phyloP scores from a whole-genome alignment of 1,140 invertebrate species.

The Ooceraea biroi region DNA sequence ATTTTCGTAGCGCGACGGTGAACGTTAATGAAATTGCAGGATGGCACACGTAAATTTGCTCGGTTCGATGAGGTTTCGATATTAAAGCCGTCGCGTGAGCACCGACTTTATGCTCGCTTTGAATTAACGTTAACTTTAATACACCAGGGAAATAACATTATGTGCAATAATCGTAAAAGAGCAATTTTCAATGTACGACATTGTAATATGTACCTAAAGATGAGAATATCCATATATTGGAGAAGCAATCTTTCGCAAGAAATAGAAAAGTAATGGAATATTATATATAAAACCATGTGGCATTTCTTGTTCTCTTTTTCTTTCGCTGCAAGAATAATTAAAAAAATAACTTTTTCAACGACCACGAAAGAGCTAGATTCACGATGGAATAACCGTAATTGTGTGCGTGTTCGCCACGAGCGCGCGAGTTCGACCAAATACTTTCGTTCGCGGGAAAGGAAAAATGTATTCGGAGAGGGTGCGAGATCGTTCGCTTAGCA shows the following conservation, averaged over 20 bases:
- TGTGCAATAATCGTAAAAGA: slow-evolving; percentile 12
- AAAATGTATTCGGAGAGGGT: not conserved
- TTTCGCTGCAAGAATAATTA: not conserved
- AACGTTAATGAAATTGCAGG: slow-evolving; percentile 34
- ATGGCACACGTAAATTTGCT: slow-evolving; percentile 13
- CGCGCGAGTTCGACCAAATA: not conserved
- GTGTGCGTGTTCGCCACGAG: not conserved
- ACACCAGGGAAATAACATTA: not conserved
- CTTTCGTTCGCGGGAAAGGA: not conserved
- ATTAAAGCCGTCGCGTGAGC: slow-evolving; percentile 17
- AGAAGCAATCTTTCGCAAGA: no score
- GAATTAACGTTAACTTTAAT: slow-evolving; percentile 1
- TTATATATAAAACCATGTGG: no score
- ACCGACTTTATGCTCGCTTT: not conserved
- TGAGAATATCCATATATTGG: not conserved
- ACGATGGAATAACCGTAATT: slow-evolving; percentile 1
- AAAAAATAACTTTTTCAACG: not conserved
- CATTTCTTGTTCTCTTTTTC: not conserved
- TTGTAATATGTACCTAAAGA: not conserved
- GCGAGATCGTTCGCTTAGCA: slow-evolving; percentile 25
- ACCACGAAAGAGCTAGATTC: not conserved
- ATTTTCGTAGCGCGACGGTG: not conserved
- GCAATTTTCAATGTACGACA: not conserved
- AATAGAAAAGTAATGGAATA: no score
- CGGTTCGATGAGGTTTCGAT: slow-evolving; percentile 22